phyloP scores from a whole-genome alignment of 2,888 invertebrate species.

The Ectemnius cavifrons region DNA sequence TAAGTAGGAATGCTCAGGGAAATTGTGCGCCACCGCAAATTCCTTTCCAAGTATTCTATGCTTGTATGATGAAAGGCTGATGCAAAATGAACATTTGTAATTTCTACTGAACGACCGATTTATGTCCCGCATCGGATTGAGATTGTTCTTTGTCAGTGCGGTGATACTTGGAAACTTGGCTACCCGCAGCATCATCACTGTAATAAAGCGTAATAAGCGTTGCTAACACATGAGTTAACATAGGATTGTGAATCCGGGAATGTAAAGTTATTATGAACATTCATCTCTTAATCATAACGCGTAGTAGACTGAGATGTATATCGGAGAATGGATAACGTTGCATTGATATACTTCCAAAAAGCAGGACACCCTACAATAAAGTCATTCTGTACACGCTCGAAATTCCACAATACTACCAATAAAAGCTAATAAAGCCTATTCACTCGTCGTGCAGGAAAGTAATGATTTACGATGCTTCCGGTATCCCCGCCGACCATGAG shows the following conservation, averaged over 20 bases:
- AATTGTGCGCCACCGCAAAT: too few species aligned
- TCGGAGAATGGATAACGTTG: not conserved
- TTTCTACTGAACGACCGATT: not conserved
- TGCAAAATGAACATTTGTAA: too few species aligned
- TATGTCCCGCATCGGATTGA: not conserved
- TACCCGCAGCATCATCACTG: not conserved
- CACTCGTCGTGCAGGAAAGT: not conserved
- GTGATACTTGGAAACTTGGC: not conserved
- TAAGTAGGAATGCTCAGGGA: too few species aligned
- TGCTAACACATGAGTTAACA: too few species aligned
- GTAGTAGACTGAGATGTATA: not conserved
- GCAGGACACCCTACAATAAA: too few species aligned
- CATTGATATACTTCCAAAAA: not conserved
- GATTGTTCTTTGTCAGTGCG: not conserved
- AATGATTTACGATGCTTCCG: conserved; percentile 3
- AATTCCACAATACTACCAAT: not conserved
- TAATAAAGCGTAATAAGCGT: not conserved
- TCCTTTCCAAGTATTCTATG: too few species aligned
- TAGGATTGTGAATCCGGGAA: too few species aligned
- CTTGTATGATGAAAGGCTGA: too few species aligned
- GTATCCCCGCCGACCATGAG: not conserved
- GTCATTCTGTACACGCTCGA: not conserved
- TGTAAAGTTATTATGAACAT: too few species aligned
- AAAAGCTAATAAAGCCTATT: not conserved
- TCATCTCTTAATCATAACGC: too few species aligned